A percentile compares a stretch with the other conserved stretches of the same genome.
These are phyloP conservation scores for Sapajus apella DNA, from an alignment of 2,113 vertebrate genomes.

Conservation along the genomic window DNA sequence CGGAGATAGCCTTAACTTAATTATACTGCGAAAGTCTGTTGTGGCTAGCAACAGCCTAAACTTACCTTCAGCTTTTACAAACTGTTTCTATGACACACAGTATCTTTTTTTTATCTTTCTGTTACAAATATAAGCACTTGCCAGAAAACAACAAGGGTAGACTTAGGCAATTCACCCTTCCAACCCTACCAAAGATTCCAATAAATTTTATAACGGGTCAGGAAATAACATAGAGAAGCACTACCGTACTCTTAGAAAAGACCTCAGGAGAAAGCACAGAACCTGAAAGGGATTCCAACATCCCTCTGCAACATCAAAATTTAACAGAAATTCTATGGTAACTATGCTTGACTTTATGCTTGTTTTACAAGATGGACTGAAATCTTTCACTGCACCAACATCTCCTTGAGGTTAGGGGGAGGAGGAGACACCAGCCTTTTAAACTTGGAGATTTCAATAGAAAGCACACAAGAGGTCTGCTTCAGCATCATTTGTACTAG, in stretches of 20 bases:
- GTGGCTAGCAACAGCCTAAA: not conserved
- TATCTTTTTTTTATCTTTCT: constrained; percentile 12
- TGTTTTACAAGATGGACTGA: not conserved
- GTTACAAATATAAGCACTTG: constrained; percentile 21
- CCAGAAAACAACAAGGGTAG: not conserved
- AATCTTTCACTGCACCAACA: not conserved
- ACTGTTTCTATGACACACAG: not conserved
- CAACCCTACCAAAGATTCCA: not conserved
- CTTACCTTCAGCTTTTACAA: constrained; percentile 7
- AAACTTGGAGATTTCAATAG: not conserved
- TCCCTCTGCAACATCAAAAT: not conserved
- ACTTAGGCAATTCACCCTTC: constrained; percentile 11
- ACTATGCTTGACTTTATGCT: not conserved
- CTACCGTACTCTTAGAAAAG: not conserved
- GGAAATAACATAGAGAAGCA: not conserved
- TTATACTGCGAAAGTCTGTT: not conserved
- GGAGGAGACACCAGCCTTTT: not conserved
- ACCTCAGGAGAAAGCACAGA: not conserved
- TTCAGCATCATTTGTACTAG: not conserved
- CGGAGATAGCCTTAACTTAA: not conserved
- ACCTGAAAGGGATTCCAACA: not conserved
- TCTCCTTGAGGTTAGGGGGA: not conserved
- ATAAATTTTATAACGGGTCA: constrained; percentile 7
- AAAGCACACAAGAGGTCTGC: not conserved
- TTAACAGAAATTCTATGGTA: not conserved